These are phyloP conservation scores for Tragulus kanchil DNA, from an alignment of 2,113 vertebrate species.

Conservation along the genomic window DNA sequence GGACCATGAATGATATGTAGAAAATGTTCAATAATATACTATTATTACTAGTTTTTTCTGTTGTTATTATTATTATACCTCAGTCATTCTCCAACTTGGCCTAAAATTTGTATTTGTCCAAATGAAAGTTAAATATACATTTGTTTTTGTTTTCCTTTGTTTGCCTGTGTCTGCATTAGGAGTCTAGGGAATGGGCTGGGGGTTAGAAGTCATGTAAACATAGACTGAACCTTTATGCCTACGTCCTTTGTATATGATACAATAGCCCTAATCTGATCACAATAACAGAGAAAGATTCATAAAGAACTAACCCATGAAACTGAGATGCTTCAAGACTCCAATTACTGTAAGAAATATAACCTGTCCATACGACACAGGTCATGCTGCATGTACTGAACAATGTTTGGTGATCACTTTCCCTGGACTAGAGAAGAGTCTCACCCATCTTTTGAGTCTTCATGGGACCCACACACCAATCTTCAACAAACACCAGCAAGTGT, in stretches of 20 bases:
- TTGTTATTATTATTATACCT: neutral
- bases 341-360: neutral
- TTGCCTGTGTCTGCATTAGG: neutral
- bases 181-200: neutral
- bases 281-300: constrained; percentile 20
- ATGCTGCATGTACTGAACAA: neutral
- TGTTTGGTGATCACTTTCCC: neutral
- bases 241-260: neutral
- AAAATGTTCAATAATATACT: neutral
- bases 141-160: neutral
- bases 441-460: neutral
- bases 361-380: neutral
- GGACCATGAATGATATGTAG: neutral
- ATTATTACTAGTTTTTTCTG: neutral
- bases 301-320: neutral
- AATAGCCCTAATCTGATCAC: constrained; percentile 49
- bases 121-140: constrained; percentile 13
- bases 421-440: neutral
- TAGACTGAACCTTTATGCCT: neutral
- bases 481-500: neutral
- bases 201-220: neutral
- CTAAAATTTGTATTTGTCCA: neutral
- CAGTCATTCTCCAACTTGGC: neutral
- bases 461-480: neutral
- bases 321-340: neutral